phyloP scores from a whole-genome alignment of 1,140 invertebrate species.

The Goniozus legneri region DNA sequence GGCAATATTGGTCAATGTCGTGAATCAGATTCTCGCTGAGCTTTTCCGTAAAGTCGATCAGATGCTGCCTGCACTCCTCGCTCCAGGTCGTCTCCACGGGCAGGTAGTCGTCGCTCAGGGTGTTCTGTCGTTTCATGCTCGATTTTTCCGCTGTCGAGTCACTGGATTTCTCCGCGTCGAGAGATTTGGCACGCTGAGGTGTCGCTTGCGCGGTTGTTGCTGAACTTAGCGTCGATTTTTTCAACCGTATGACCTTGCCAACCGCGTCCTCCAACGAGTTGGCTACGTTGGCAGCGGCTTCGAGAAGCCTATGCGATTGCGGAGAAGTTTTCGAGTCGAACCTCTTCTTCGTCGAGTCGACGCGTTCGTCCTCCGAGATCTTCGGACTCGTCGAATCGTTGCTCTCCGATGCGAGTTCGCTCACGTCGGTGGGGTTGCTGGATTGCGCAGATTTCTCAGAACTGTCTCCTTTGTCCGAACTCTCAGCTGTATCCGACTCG shows the following conservation, averaged over 20 bases:
- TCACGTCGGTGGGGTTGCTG: slow-evolving; percentile 3
- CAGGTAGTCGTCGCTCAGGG: background rate
- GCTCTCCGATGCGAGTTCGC: slow-evolving; percentile 6
- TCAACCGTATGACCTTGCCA: slow-evolving; percentile 60
- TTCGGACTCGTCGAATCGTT: too few species aligned
- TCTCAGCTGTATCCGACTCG: background rate
- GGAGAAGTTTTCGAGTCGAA: slow-evolving; percentile 17
- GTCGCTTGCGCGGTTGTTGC: background rate
- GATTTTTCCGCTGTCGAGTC: background rate
- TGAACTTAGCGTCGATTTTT: background rate
- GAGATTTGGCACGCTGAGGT: background rate
- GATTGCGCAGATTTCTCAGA: background rate
- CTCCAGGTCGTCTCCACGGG: slow-evolving; percentile 56
- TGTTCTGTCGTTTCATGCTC: background rate
- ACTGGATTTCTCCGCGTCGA: background rate
- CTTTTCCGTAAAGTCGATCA: slow-evolving; percentile 76
- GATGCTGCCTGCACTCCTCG: slow-evolving; percentile 64
- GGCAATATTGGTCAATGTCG: slow-evolving; percentile 68
- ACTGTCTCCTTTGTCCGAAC: slow-evolving; percentile 1
- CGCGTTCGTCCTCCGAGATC: background rate
- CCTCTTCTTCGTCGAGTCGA: background rate
- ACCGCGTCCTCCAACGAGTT: slow-evolving; percentile 67
- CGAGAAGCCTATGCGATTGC: slow-evolving; percentile 54
- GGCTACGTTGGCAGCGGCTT: slow-evolving; percentile 64
- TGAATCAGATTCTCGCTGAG: slow-evolving; percentile 69